These are phyloP conservation scores for Anthophora plumipes DNA, from an alignment of 2,888 invertebrate genomes.

Conservation along the genomic window DNA sequence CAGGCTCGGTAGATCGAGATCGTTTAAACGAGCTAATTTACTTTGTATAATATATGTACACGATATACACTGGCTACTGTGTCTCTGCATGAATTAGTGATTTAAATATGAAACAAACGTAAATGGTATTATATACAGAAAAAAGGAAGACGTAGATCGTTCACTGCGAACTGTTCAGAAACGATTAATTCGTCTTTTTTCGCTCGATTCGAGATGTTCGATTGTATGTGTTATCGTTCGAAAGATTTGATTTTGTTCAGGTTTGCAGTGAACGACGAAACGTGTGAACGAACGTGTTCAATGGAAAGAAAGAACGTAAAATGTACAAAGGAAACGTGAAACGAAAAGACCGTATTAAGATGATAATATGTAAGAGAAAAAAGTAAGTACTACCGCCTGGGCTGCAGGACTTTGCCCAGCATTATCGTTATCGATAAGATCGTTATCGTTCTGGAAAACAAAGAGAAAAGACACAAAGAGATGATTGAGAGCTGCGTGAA, in stretches of 20 bases:
- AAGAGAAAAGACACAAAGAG: conserved; percentile 83
- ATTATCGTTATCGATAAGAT: conserved; percentile 84
- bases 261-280: conserved; percentile 19
- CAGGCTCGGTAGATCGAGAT: neutral
- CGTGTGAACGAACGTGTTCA: conserved; percentile 24
- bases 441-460: conserved; percentile 84
- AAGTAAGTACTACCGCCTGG: conserved; percentile 85
- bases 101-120: conserved; percentile 20
- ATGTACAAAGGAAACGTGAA: conserved; percentile 46
- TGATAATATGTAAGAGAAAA: conserved; percentile 78
- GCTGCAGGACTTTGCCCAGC: conserved; percentile 85
- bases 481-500: conserved; percentile 80
- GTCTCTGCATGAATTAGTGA: conserved; percentile 37
- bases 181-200: neutral
- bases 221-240: too few species aligned
- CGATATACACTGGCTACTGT: conserved; percentile 52
- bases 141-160: conserved; percentile 30
- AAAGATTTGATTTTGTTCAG: neutral
- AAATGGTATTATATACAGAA: conserved; percentile 53
- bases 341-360: conserved; percentile 64
- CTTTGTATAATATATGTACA: neutral
- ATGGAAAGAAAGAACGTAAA: conserved; percentile 52
- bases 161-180: conserved; percentile 32
- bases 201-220: too few species aligned
- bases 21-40: too few species aligned